Base-by-base conservation (phyloP, 2,888 invertebrate species). In the Criorhina ranunculi region DNA sequence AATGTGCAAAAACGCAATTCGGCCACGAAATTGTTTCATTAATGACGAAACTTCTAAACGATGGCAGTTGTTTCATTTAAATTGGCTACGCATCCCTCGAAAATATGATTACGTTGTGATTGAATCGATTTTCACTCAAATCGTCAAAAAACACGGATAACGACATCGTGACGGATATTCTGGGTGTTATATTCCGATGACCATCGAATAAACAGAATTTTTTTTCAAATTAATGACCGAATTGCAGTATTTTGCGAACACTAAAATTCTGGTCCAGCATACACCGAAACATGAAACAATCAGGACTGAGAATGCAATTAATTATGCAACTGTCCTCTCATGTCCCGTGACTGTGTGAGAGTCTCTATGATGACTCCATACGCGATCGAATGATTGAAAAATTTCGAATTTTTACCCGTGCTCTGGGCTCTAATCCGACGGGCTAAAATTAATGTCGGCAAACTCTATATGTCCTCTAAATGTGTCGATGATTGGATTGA, bases 171-270 rank as follows among this genome's bases (percentile, higher is more conserved):
- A 24, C 8, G 51, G 37, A 57, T 57, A 40, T 60, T 0, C 29
- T 1, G 0, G 35, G 9, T 64, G 37, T 24, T 42, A 53, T 7
- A 35, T 24, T 29, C 35, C 24, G 37, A 42, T 19, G 64, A 51
- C 8, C 42, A 29, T 64, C 55, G 40, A 49, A 76, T 66, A 82
- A 82, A 60, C 82, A 46, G 77, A 77, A 82, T 82, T 77, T 77
- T 82, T n/a, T 82, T 82, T 42, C 37, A 72, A 82, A 72, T 82
- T 82, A 82, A 82, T 82, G 81, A 60, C 70, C 59, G 12, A n/a
- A 29, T n/a, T 62, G 49, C n/a, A n/a, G 31, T 53, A 53, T 40
- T 46, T 59, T 29, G 60, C 17, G 37, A 46, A 72, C 24, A 59
- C 59, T 44, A 53, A 59, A 82, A 82, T 77, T 72, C 55, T 70